A percentile compares a stretch with the other conserved stretches of the same genome.
phyloP scores from a whole-genome alignment of 2,797 vertebrate genomes.

The Acanthurus tractus region DNA sequence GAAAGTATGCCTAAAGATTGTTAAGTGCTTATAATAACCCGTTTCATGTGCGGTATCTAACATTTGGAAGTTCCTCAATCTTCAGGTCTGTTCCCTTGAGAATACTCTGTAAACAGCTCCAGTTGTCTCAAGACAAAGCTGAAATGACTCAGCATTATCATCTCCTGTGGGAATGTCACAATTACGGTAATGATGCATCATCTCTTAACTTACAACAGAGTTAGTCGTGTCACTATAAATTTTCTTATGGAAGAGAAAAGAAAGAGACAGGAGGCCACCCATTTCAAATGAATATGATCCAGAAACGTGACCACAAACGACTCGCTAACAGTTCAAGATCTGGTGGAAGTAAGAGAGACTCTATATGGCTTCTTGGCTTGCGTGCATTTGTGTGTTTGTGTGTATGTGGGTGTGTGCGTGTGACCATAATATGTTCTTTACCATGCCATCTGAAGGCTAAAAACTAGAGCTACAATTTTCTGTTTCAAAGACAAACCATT shows the following conservation, averaged over 20 bases:
- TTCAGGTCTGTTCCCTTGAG: conserved; percentile 10
- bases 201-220: conserved; percentile 22
- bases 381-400: not conserved
- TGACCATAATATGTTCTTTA: conserved; percentile 26
- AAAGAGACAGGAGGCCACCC: conserved; percentile 47
- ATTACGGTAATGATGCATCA: conserved; percentile 38
- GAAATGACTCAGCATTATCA: conserved; percentile 35
- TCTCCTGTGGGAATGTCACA: conserved; percentile 16
- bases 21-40: not conserved
- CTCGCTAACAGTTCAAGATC: conserved; percentile 19
- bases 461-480: not conserved
- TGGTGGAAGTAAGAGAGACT: not conserved
- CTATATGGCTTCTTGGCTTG: not conserved
- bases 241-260: conserved; percentile 25
- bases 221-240: conserved; percentile 44
- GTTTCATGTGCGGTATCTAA: not conserved
- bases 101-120: conserved; percentile 19
- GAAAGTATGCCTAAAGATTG: not conserved
- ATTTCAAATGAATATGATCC: conserved; percentile 34
- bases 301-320: conserved; percentile 26
- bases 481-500: not conserved
- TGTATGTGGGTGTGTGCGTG: conserved; percentile 11
- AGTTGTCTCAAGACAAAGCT: conserved; percentile 19
- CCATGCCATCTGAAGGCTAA: not conserved
- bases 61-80: conserved; percentile 12